Base-by-base conservation (phyloP, 2,888 invertebrate genomes). In the Drosophila prolongata region DNA sequence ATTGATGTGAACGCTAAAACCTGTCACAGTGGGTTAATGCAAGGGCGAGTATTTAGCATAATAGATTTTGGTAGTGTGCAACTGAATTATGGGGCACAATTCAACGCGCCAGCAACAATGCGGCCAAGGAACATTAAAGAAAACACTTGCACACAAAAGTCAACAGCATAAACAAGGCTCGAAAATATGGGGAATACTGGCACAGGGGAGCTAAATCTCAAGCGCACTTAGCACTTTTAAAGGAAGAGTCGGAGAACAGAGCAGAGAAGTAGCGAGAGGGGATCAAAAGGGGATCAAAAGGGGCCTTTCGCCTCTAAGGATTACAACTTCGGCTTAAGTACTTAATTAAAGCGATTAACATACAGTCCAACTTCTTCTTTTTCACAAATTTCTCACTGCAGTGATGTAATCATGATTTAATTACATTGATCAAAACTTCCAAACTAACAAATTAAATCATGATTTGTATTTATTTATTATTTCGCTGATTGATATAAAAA, bases 221-320 rank as follows among this genome's bases (percentile, higher is more conserved):
- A 83, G 79, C 80, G 80, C 79, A 79, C 79, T 79, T 82, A 82
- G 75, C 79, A 79, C 82, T 79, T 64, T 79, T 53, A 40, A 40
- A 11, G 46, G 40, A 35, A 34, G 38, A 59, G 37, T 10, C 24
- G n/a, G n/a, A 9, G 14, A 24, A 34, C 6, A 2, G 6, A n/a
- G 16, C 59, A 60, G n/a, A 16, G 42, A 6, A 9, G 19, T 38
- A 13, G 3, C 1, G 8, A 47, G 14, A 30, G 57, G 27, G 40
- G 14, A 3, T 1, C 11, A 6, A 2, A 30, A 2, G 2, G 13
- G 16, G 10, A 2, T 1, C 11, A 6, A 2, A 30, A 2, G 2
- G 13, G 16, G 10, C 1, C 9, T 30, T 30, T 9, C n/a, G 4
- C 27, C 46, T 13, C 4, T 0, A 30, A 24, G 19, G 19, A 10